These are phyloP conservation scores for Ennomos quercinarius DNA, from an alignment of 2,888 invertebrate genomes.

Conservation along the genomic window DNA sequence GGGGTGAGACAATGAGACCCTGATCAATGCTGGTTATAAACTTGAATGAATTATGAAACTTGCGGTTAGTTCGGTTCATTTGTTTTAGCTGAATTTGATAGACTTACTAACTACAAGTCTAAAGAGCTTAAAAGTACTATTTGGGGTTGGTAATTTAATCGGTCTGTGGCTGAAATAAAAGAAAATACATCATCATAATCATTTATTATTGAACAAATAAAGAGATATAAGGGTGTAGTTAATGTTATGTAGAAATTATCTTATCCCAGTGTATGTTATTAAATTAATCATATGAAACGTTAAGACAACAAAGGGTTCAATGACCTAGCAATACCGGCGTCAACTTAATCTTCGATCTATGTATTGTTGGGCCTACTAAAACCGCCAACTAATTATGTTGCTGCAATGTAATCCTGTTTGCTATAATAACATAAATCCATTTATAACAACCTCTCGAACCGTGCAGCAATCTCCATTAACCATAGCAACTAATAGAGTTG, in stretches of 20 bases:
- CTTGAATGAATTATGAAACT: conserved; percentile 36
- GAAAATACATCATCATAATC: too few relatives aligned
- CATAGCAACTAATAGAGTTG: conserved; percentile 25
- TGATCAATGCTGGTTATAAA: conserved; percentile 37
- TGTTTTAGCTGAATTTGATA: conserved; percentile 38
- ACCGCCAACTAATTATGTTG: conserved; percentile 42
- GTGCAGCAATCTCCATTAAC: conserved; percentile 16
- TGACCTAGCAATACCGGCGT: conserved; percentile 8
- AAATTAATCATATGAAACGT: too few relatives aligned
- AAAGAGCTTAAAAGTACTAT: conserved; percentile 7
- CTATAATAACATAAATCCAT: conserved; percentile 26
- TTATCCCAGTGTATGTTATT: too few relatives aligned
- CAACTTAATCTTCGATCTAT: conserved; percentile 31
- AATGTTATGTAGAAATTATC: too few relatives aligned
- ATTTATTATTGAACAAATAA: too few relatives aligned
- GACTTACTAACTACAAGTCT: conserved; percentile 31
- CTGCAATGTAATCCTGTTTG: conserved; percentile 37
- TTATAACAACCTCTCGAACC: conserved; percentile 35
- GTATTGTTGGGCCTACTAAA: conserved; percentile 32
- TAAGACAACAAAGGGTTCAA: not conserved
- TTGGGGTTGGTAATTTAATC: conserved; percentile 3
- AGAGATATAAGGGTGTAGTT: too few relatives aligned
- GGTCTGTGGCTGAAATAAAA: too few relatives aligned
- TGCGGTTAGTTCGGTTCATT: conserved; percentile 38
- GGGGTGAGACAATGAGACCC: conserved; percentile 33